Evolutionary conservation across 2,797 vertebrate genomes (phyloP).

Genomic region (Cercopithecus hamlyni): DNA sequence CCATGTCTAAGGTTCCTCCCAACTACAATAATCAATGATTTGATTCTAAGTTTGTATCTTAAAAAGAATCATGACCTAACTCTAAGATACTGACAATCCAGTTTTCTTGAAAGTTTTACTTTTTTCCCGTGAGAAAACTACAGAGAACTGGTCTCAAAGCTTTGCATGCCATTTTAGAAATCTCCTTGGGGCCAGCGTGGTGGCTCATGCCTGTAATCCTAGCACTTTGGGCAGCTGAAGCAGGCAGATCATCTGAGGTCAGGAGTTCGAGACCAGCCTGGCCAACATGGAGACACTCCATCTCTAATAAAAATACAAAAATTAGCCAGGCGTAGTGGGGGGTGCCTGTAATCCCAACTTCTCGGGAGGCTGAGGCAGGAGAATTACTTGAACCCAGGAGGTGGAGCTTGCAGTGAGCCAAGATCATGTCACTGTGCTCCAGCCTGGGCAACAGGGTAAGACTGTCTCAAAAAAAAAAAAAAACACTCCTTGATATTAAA

Average conservation of each 20-base stretch:
- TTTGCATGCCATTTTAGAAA: not conserved
- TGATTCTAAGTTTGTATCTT: not conserved
- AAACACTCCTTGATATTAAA: not conserved
- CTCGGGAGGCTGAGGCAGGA: too few species aligned
- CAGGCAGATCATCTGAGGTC: not conserved
- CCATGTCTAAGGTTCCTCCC: not conserved
- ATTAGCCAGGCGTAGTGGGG: too few species aligned
- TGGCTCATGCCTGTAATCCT: not conserved
- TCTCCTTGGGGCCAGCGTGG: rapidly evolving
- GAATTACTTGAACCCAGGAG: too few species aligned
- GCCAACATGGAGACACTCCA: not conserved
- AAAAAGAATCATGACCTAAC: not conserved
- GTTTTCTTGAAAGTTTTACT: not conserved
- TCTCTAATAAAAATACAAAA: not conserved
- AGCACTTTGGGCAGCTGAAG: not conserved
- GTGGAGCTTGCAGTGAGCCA: too few species aligned
- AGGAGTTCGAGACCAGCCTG: not conserved
- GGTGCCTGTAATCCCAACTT: too few species aligned
- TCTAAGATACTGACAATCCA: not conserved
- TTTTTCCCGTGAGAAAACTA: not conserved
- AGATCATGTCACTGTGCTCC: too few species aligned
- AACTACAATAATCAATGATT: not conserved
- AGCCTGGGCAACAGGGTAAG: too few species aligned
- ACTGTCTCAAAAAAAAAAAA: too few species aligned
- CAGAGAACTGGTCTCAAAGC: not conserved